Evolutionary conservation across 2,113 vertebrate genomes (phyloP), one percentile per base, ranked within the genome.

Genomic region (Oreamnos americanus): DNA sequence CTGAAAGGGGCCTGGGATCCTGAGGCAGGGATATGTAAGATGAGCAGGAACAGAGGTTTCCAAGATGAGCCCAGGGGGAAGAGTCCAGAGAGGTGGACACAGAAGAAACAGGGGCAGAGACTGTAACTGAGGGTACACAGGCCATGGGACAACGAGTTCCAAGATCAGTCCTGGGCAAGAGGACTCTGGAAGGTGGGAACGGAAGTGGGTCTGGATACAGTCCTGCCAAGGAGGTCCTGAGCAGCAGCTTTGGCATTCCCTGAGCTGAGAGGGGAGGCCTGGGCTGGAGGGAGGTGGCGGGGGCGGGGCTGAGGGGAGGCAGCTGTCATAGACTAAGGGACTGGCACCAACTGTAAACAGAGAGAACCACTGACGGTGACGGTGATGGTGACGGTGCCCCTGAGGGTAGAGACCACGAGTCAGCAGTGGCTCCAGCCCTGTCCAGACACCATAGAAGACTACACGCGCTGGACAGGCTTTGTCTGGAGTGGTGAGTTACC

Each of bases 401-500:
- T 28, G 33, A 43, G 49, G 12, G 28, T 4, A 47, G 26, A 53
- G 95, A 58, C 5, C 47, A 26, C 4, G 2, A 43, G 45, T 1
- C 1, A 26, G 58, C 30, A 23, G 67, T 8, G 26, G 51, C 53
- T 95, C 79, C 39, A 43, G 28, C 13, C 45, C 30, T 23, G 28
- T 10, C 60, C 45, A 36, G 79, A 58, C n/a, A 17, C 28, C 6
- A 17, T 0, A 53, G 28, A 0, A 76, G 33, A 55, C 86, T 26
- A 49, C 33, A 71, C 21, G 43, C 0, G 9, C 15, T 11, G 15
- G 28, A 16, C 53, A 57, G 28, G 83, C 30, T 60, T 74, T 11
- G 3, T 15, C 10, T 47, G 14, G 15, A 79, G 62, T 1, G 13
- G 21, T 3, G 11, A 47, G 10, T 91, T 84, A 99, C 99, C 99